Percentiles rank a stretch among this genome's conserved stretches.
Conservation (phyloP, 1,140 invertebrate genomes). For the Drosophila biarmipes region DNA sequence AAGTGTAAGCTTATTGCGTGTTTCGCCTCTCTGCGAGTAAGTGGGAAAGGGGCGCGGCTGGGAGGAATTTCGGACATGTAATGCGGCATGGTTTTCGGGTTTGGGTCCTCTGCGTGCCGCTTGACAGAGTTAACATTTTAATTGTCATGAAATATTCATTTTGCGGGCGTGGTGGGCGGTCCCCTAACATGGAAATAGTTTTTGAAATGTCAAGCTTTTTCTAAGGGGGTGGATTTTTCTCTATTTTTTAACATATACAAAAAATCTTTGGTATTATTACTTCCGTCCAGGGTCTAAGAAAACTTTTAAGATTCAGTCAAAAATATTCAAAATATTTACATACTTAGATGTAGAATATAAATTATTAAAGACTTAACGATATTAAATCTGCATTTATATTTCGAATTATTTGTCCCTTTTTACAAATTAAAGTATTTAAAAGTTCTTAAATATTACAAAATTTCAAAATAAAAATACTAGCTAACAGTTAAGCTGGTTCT, state of each 20-base stretch:
- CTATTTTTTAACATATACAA: background rate
- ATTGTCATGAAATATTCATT: conserved; percentile 79
- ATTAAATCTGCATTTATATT: no score
- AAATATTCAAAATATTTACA: no score
- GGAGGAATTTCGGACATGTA: conserved; percentile 1
- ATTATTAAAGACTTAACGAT: no score
- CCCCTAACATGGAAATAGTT: conserved; percentile 68
- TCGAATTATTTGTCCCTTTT: no score
- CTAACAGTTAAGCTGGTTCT: background rate
- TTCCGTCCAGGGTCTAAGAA: no score
- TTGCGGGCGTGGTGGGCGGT: conserved; percentile 22
- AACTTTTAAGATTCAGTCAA: no score
- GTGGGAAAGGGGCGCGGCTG: background rate
- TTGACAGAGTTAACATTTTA: conserved; percentile 79
- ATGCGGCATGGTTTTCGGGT: background rate
- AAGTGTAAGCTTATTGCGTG: conserved; percentile 43
- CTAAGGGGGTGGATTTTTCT: conserved; percentile 9
- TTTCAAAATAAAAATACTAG: background rate
- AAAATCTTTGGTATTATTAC: no score
- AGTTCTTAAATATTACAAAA: no score
- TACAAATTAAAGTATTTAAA: no score
- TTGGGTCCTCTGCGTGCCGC: conserved; percentile 41
- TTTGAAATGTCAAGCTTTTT: conserved; percentile 40
- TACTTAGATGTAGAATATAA: no score
- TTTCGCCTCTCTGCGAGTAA: background rate